phyloP scores from a whole-genome alignment of 2,797 vertebrate genomes.

The Silurus aristotelis region DNA sequence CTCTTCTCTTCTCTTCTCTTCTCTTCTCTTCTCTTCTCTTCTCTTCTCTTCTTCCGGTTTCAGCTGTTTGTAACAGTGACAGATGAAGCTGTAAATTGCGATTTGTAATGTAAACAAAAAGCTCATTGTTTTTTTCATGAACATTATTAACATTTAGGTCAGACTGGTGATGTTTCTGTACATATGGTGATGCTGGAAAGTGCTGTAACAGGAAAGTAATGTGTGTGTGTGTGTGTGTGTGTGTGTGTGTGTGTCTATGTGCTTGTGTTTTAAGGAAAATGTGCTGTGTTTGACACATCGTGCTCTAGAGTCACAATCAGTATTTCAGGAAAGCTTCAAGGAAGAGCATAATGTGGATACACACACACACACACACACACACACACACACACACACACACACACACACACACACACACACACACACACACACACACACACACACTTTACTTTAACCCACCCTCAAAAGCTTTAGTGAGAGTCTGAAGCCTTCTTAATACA shows the following conservation, averaged over 20 bases:
- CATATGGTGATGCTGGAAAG: no score
- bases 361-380: not conserved
- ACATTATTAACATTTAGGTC: no score
- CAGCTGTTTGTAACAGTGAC: not conserved
- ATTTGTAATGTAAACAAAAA: not conserved
- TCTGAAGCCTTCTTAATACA: conserved; percentile 74
- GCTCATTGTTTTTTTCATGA: no score
- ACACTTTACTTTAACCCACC: not conserved
- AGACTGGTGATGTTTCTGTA: no score
- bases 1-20: not conserved
- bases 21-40: no score
- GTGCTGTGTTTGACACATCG: not conserved
- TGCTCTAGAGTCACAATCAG: conserved; percentile 48
- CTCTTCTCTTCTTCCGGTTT: not conserved
- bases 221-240: not conserved
- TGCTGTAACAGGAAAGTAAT: no score
- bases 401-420: not conserved
- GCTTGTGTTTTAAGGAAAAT: not conserved
- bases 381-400: conserved; percentile 37
- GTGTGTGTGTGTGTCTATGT: no score
- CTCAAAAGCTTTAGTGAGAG: conserved; percentile 52
- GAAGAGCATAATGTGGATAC: conserved; percentile 68
- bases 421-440: conserved; percentile 36
- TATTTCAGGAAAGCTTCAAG: conserved; percentile 70
- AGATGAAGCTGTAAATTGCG: not conserved